Base-by-base conservation (phyloP, 1,140 invertebrate genomes). In the Pollicipes pollicipes region DNA sequence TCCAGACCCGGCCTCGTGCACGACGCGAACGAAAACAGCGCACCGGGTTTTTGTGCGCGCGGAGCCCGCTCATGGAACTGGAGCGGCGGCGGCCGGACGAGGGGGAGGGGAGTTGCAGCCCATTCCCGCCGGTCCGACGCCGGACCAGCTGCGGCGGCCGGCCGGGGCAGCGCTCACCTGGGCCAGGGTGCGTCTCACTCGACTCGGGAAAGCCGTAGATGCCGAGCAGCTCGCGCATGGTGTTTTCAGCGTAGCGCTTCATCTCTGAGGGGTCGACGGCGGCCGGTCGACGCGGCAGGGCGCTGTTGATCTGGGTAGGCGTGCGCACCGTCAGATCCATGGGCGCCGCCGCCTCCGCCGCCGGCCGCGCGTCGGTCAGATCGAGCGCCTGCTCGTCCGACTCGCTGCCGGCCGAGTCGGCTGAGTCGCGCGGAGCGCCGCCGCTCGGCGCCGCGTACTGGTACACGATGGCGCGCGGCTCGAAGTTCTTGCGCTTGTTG, bases 401-500 rank as follows among this genome's bases (percentile, higher is more conserved):
- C 28, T 27, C 64, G 28, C 64, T 66, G 64, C n/a, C n/a, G n/a
- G 10, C 10, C n/a, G 64, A 66, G 64, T 27, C n/a, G n/a, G 10
- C 10, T 10, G 64, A 16, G 24, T 29, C 64, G 64, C 28, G 24
- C 24, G n/a, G 8, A 1, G 8, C 64, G 3, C 10, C 28, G 8
- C n/a, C 64, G 10, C 6, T n/a, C n/a, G 28, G 24, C 17, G 10
- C 64, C 24, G n/a, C 64, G 28, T 27, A 66, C 64, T 66, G 64
- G 28, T 66, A 66, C 10, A 66, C 64, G 27, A 66, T 29, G n/a
- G 64, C 27, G 10, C 64, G 64, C n/a, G 64, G 64, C 64, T 66
- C 6, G 27, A 66, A 66, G 64, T 66, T 66, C 17, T 66, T 66
- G 64, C 64, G 64, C 64, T 66, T 66, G 28, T 66, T 66, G 45